phyloP scores from a whole-genome alignment of 2,797 vertebrate genomes.

The Bovichtus variegatus region DNA sequence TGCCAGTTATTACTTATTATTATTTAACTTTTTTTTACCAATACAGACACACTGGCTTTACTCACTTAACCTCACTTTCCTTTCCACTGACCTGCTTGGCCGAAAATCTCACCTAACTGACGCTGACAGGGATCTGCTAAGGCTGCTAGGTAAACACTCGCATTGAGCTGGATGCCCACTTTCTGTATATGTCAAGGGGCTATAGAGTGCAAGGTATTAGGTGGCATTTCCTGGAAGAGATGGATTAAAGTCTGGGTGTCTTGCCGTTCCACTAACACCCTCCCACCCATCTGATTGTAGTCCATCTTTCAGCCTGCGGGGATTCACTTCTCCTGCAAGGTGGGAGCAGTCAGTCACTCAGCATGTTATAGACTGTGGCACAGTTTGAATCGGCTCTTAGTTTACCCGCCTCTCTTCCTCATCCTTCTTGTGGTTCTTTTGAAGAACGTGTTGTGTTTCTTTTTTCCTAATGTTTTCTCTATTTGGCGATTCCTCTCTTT shows the following conservation, averaged over 20 bases:
- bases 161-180: conserved; percentile 22
- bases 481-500: not conserved
- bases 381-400: conserved; percentile 21
- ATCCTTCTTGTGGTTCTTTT: not conserved
- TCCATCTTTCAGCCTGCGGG: conserved; percentile 8
- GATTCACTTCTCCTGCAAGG: not conserved
- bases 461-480: not conserved
- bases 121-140: conserved; percentile 43
- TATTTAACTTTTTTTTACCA: not conserved
- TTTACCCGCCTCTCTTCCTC: not conserved
- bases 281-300: not conserved
- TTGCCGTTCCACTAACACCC: not conserved
- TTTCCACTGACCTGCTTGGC: conserved; percentile 17
- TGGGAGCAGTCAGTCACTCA: conserved; percentile 6
- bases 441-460: not conserved
- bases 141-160: conserved; percentile 34
- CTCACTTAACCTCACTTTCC: conserved; percentile 10
- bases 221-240: conserved; percentile 35
- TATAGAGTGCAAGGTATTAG: conserved; percentile 6
- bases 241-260: conserved; percentile 34
- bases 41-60: not conserved
- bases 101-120: conserved; percentile 37
- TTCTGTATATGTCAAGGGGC: conserved; percentile 27
- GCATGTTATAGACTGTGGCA: not conserved
- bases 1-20: not conserved